Base-by-base conservation (phyloP, 1,140 invertebrate species). In the Camponotus floridanus region DNA sequence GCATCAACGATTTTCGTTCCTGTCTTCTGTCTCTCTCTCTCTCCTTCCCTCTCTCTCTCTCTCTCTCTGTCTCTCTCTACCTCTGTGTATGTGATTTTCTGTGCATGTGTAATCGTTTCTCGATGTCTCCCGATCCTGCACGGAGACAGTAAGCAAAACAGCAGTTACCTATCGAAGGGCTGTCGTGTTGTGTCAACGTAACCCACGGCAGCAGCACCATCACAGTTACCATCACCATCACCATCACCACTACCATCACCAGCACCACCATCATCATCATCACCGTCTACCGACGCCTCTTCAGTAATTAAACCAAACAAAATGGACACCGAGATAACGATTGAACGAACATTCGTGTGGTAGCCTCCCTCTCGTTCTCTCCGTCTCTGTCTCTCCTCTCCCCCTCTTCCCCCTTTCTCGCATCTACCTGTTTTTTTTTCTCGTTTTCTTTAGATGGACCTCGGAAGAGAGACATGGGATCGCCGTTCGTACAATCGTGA, bases 241-340 rank as follows among this genome's bases (percentile, higher is more conserved):
- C 2, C 18, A 51, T 1, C 26, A 64, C 1, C 57, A 31, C 59
- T 57, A 76, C 3, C 55, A 61, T 51, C 76, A 78, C 42, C 13
- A 36, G 21, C 78, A 62, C 1, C 57, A 18, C 3, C 57, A 31
- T 33, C 36, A 39, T 6, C 5, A 33, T 15, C 26, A 15, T 26
- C 26, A 73, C 4, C 48, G 57, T 5, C 48, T 39, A 94, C 93
- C 92, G 94, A 93, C 92, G 93, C 91, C 91, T 93, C 91, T 92
- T 92, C 91, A 92, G 91, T 94, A 95, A 95, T 94, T 94, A 95
- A 80, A 95, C 94, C 94, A 94, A 95, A 95, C 94, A 95, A 95
- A 95, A 95, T 95, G 94, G 94, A 94, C 94, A 95, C 94, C 93
- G 83, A 94, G 93, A 94, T 94, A 94, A 94, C 94, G 93, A 94